A percentile compares a stretch with the other conserved stretches of the same genome.
Conservation (phyloP, 2,113 vertebrate genomes). For the Clarias macrocephalus region DNA sequence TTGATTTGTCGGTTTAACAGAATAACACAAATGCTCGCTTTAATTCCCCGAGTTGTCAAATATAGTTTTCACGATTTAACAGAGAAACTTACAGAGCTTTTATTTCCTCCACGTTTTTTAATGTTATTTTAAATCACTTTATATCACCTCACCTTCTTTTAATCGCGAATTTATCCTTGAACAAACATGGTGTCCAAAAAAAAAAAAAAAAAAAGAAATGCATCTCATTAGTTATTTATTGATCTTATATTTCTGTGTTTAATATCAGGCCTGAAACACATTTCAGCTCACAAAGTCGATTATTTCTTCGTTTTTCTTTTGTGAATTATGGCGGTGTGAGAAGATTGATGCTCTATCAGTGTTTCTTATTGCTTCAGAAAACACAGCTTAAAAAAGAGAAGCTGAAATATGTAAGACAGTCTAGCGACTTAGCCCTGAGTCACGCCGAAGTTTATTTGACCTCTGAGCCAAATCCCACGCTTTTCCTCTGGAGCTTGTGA, state of each 20-base stretch:
- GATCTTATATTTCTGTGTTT: background rate
- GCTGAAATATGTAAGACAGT: background rate
- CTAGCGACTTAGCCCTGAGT: background rate
- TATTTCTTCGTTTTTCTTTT: background rate
- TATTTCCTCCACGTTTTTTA: too few species aligned
- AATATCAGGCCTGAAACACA: background rate
- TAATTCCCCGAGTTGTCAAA: too few species aligned
- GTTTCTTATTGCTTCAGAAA: background rate
- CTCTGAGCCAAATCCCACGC: slow-evolving; percentile 35
- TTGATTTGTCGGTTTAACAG: too few species aligned
- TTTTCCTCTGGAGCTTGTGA: slow-evolving; percentile 21
- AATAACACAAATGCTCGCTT: too few species aligned
- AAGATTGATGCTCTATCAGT: background rate
- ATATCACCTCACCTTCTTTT: too few species aligned
- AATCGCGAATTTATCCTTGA: too few species aligned
- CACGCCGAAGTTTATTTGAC: background rate
- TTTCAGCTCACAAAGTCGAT: background rate
- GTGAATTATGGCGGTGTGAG: background rate
- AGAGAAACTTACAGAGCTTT: too few species aligned
- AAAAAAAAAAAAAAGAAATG: background rate
- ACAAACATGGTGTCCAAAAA: background rate
- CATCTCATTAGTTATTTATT: background rate
- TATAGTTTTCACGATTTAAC: too few species aligned
- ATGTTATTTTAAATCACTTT: too few species aligned
- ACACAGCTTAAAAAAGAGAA: background rate